Conservation (phyloP, 2,888 invertebrate genomes). For the Cheilosia pagana region DNA sequence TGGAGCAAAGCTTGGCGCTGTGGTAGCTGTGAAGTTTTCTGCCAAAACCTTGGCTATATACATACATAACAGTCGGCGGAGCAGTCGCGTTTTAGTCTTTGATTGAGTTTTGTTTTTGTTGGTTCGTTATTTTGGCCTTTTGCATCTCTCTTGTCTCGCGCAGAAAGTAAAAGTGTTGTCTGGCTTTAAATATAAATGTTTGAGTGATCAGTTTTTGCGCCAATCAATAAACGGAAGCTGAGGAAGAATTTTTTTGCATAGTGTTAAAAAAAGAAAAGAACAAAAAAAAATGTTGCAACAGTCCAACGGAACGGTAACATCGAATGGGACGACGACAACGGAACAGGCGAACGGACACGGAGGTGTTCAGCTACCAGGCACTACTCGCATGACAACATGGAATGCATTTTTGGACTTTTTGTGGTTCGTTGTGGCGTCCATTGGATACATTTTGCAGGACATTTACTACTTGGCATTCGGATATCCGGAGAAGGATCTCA, state of each 20-base stretch:
- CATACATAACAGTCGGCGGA: conserved; percentile 60
- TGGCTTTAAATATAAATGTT: conserved; percentile 19
- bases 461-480: conserved; percentile 87
- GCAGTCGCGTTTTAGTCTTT: conserved; percentile 74
- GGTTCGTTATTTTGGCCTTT: conserved; percentile 55
- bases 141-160: conserved; percentile 29
- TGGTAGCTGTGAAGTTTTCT: conserved; percentile 40
- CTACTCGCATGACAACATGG: conserved; percentile 66
- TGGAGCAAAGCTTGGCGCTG: conserved; percentile 46
- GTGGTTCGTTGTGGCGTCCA: conserved; percentile 81
- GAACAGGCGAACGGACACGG: conserved; percentile 43
- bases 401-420: conserved; percentile 80
- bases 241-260: neutral
- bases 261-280: neutral
- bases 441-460: conserved; percentile 84
- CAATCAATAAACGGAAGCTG: neutral
- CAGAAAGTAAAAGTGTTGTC: conserved; percentile 70
- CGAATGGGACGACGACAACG: neutral
- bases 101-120: conserved; percentile 73
- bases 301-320: conserved; percentile 26
- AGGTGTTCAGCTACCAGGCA: neutral
- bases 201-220: conserved; percentile 1
- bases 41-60: conserved; percentile 71
- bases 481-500: conserved; percentile 86
- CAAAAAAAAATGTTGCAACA: neutral